Percentiles rank a stretch among this genome's conserved stretches.
Evolutionary conservation across 2,888 invertebrate species (phyloP).

Genomic region (Drosophila planitibia): DNA sequence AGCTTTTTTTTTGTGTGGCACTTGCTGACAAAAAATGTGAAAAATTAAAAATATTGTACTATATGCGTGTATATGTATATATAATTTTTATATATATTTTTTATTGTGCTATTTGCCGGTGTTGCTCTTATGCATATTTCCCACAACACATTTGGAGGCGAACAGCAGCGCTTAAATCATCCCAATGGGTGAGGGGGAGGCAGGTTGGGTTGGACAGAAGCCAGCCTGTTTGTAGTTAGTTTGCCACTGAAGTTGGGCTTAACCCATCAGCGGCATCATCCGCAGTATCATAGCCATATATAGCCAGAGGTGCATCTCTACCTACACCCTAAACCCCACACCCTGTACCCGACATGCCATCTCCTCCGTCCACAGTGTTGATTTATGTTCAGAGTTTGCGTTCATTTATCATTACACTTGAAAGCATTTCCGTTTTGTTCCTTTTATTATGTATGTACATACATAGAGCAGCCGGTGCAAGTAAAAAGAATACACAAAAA

Average conservation of each 20-base stretch:
- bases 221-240: conserved; percentile 68
- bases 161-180: conserved; percentile 74
- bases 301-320: conserved; percentile 47
- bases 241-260: conserved; percentile 73
- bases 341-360: neutral
- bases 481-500: conserved; percentile 34
- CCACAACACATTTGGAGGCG: conserved; percentile 79
- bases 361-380: conserved; percentile 39
- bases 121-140: conserved; percentile 78
- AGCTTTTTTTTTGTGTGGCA: conserved; percentile 4
- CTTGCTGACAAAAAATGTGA: conserved; percentile 65
- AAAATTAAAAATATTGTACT: conserved; percentile 75
- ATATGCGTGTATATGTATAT: conserved; percentile 41
- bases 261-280: conserved; percentile 63
- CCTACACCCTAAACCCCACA: neutral
- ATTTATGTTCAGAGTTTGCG: conserved; percentile 79
- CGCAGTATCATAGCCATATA: conserved; percentile 32
- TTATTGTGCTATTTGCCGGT: conserved; percentile 43
- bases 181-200: conserved; percentile 26
- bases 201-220: conserved; percentile 22
- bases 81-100: conserved; percentile 9
- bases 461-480: conserved; percentile 5
- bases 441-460: conserved; percentile 65
- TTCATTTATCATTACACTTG: conserved; percentile 80
- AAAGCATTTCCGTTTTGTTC: conserved; percentile 76